These are phyloP conservation scores for Brachionus plicatilis DNA, from an alignment of 1,140 invertebrate species.

Conservation along the genomic window DNA sequence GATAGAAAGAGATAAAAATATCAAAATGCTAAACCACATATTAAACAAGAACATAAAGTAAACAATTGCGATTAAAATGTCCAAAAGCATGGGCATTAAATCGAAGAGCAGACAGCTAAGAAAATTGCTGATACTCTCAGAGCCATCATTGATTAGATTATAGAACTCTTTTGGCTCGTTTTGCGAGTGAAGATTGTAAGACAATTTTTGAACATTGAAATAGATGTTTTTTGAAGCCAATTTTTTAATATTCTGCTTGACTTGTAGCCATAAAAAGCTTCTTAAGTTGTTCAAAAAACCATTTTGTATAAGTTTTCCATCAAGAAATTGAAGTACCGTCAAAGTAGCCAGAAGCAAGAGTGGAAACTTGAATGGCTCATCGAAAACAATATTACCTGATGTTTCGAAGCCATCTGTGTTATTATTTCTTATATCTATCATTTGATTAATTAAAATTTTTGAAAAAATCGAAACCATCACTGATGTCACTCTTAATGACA, in stretches of 20 bases:
- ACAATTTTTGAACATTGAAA: slow-evolving; percentile 71
- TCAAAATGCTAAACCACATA: slow-evolving; percentile 85
- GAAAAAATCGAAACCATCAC: slow-evolving; percentile 27
- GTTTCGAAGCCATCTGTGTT: neutral
- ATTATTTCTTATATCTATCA: slow-evolving; percentile 9
- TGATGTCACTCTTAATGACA: neutral
- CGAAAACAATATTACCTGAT: neutral
- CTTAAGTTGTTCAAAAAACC: slow-evolving; percentile 66
- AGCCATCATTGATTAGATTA: slow-evolving; percentile 60
- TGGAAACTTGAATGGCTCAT: slow-evolving; percentile 19
- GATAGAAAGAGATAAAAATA: slow-evolving; percentile 61
- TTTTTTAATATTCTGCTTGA: slow-evolving; percentile 88
- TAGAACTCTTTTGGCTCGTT: slow-evolving; percentile 90
- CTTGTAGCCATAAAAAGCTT: slow-evolving; percentile 83
- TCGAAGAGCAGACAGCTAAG: slow-evolving; percentile 59
- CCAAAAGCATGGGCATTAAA: slow-evolving; percentile 82
- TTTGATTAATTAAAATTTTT: slow-evolving; percentile 2
- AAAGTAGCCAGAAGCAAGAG: neutral
- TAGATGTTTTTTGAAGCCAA: slow-evolving; percentile 79
- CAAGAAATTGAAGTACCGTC: neutral
- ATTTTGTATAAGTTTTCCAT: neutral
- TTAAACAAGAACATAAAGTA: slow-evolving; percentile 83
- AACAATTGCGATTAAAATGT: slow-evolving; percentile 83
- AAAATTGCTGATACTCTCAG: slow-evolving; percentile 23
- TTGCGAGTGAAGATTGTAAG: slow-evolving; percentile 73